Percentiles rank a stretch among this genome's conserved stretches.
Conservation (phyloP, 2,888 invertebrate species). For the Luffia ferchaultella region DNA sequence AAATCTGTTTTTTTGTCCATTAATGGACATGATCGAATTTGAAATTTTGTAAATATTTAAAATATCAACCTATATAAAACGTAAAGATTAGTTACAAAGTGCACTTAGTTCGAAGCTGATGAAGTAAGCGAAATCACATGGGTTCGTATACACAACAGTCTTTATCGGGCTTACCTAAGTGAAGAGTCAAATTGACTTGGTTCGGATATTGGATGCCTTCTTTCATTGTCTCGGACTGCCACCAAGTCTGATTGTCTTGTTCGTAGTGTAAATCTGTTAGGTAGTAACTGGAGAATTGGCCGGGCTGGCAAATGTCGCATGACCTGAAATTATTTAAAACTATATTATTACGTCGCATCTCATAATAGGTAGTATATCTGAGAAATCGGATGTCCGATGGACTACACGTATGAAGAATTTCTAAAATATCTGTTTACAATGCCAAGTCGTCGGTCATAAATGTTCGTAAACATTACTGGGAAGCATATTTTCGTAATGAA, state of each 20-base stretch:
- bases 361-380: no score
- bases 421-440: no score
- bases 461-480: no score
- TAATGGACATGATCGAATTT: not conserved
- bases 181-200: slow-evolving; percentile 91
- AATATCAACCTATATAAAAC: not conserved
- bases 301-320: slow-evolving; percentile 79
- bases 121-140: no score
- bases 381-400: no score
- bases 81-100: no score
- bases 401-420: no score
- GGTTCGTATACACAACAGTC: no score
- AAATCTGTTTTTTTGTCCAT: no score
- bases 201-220: slow-evolving; percentile 92
- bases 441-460: no score
- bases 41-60: not conserved
- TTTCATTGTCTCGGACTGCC: slow-evolving; percentile 98
- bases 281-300: slow-evolving; percentile 64
- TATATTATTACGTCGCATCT: not conserved
- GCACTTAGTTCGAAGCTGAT: no score
- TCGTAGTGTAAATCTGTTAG: slow-evolving; percentile 95
- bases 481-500: no score
- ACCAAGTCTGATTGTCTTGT: slow-evolving; percentile 91
- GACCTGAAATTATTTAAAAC: slow-evolving; percentile 58
- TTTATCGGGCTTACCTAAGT: slow-evolving; percentile 75